A percentile compares a stretch with the other conserved stretches of the same genome.
phyloP scores from a whole-genome alignment of 2,797 vertebrate species.

The Pipistrellus pygmaeus region DNA sequence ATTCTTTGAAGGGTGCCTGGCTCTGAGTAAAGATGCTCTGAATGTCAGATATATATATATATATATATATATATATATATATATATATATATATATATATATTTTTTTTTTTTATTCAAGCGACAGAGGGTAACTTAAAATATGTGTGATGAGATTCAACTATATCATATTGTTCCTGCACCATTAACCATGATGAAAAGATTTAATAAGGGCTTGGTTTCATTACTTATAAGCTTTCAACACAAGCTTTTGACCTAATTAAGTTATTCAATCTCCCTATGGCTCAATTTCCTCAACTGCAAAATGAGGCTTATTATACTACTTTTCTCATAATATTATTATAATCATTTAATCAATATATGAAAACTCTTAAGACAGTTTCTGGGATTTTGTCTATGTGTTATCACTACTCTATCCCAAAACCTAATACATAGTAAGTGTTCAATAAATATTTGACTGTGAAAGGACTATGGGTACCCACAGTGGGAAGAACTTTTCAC shows the following conservation, averaged over 20 bases:
- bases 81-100: too few species aligned
- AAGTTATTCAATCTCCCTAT: background rate
- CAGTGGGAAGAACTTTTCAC: background rate
- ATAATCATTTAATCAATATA: background rate
- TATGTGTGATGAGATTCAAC: background rate
- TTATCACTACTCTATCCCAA: background rate
- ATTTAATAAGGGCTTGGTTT: background rate
- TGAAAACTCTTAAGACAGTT: background rate
- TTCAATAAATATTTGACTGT: background rate
- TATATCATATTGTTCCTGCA: background rate
- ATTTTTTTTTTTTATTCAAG: background rate
- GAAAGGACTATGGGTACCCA: background rate
- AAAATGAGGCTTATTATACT: constrained; percentile 15
- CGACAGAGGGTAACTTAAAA: background rate
- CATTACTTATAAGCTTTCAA: background rate
- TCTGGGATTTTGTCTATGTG: background rate
- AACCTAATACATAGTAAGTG: background rate
- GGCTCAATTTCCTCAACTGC: background rate
- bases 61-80: too few species aligned
- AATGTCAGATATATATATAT: too few species aligned
- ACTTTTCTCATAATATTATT: constrained; percentile 10
- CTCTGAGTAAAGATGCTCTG: background rate
- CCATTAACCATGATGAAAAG: background rate
- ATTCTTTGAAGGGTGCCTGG: background rate
- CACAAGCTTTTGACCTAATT: background rate